phyloP scores from a whole-genome alignment of 2,797 vertebrate genomes.

The Chloroceryle amazona region DNA sequence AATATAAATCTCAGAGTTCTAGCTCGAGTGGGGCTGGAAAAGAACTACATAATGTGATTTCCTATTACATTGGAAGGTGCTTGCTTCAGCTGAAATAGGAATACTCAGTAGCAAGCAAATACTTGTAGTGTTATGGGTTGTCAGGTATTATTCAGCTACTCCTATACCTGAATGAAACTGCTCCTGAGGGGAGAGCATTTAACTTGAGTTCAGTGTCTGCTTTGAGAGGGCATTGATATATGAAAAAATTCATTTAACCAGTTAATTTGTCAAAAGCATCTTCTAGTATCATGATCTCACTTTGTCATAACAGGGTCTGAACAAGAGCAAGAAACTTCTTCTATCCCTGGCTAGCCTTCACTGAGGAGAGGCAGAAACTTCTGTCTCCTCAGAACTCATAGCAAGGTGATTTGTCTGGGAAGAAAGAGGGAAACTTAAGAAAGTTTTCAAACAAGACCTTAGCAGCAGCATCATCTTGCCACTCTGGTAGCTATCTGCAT shows the following conservation, averaged over 20 bases:
- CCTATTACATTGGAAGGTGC: not conserved
- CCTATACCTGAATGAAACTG: not conserved
- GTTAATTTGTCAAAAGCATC: not conserved
- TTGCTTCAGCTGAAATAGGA: not conserved
- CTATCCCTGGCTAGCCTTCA: not conserved
- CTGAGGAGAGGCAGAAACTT: not conserved
- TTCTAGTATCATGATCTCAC: rapidly evolving
- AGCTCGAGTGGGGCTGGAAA: not conserved
- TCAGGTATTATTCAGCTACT: not conserved
- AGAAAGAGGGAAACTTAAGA: not conserved
- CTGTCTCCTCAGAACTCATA: not conserved
- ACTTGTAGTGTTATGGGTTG: not conserved
- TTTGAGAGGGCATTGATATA: not conserved
- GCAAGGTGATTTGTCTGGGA: not conserved
- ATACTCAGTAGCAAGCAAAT: not conserved
- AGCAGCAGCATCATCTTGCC: not conserved
- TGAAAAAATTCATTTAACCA: not conserved
- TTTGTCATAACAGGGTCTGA: not conserved
- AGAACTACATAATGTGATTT: not conserved
- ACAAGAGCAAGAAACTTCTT: not conserved
- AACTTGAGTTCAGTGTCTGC: not conserved
- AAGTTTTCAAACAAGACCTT: not conserved
- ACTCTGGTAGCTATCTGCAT: not conserved
- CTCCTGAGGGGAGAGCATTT: not conserved
- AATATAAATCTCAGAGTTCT: not conserved